A percentile compares a stretch with the other conserved stretches of the same genome.
These are phyloP conservation scores for Acronicta aceris DNA, from an alignment of 2,888 invertebrate genomes.

Conservation along the genomic window DNA sequence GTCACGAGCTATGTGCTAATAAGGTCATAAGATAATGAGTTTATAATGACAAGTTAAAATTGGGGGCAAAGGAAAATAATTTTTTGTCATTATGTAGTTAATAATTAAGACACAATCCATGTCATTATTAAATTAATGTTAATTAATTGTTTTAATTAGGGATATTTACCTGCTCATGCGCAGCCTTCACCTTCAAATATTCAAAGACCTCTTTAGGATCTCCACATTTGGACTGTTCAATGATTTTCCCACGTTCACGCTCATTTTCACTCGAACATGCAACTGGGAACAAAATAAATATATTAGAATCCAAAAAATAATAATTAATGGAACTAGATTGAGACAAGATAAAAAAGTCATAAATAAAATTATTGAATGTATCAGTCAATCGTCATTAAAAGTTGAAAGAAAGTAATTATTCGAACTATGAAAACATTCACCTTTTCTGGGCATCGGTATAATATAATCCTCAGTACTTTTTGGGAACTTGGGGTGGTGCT, in stretches of 20 bases:
- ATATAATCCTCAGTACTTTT: slow-evolving; percentile 62
- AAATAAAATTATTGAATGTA: not conserved
- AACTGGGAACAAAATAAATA: slow-evolving; percentile 67
- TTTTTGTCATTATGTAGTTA: slow-evolving; percentile 13
- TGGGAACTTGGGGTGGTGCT: slow-evolving; percentile 78
- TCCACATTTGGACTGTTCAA: slow-evolving; percentile 80
- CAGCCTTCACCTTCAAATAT: slow-evolving; percentile 70
- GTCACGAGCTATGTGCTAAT: slow-evolving; percentile 32
- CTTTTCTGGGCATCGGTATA: slow-evolving; percentile 70
- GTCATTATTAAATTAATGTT: too few relatives aligned
- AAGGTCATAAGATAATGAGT: slow-evolving; percentile 53
- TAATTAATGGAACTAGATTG: not conserved
- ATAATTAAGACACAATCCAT: too few relatives aligned
- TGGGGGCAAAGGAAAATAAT: slow-evolving; percentile 7
- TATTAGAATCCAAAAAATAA: slow-evolving; percentile 5
- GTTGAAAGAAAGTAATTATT: slow-evolving; percentile 2
- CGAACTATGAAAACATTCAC: slow-evolving; percentile 58
- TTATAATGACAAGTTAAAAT: slow-evolving; percentile 29
- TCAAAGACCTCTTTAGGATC: slow-evolving; percentile 81
- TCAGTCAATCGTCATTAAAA: not conserved
- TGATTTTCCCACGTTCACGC: slow-evolving; percentile 70
- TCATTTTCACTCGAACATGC: slow-evolving; percentile 73
- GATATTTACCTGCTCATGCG: slow-evolving; percentile 77
- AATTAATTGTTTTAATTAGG: slow-evolving; percentile 10
- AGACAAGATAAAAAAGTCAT: not conserved